Conservation (phyloP, 2,797 vertebrate species). For the Glyptemys insculpta region DNA sequence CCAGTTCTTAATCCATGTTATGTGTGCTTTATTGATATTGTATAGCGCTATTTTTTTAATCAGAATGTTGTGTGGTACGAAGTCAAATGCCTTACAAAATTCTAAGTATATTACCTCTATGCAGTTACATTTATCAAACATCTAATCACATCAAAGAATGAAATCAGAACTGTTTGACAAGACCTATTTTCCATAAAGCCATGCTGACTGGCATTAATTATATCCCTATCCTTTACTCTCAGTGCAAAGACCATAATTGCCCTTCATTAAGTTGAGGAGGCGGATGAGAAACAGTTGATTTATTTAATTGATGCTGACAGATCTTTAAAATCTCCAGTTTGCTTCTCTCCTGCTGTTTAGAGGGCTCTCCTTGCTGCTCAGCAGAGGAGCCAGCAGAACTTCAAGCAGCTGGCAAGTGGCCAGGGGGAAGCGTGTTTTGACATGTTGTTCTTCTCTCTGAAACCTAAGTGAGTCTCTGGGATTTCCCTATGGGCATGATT, state of each 20-base stretch:
- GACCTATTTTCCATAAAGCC: neutral
- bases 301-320: neutral
- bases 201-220: neutral
- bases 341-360: neutral
- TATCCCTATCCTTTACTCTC: neutral
- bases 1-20: neutral
- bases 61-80: neutral
- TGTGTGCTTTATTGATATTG: neutral
- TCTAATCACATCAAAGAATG: neutral
- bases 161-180: neutral
- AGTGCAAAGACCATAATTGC: neutral
- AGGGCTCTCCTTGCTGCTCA: neutral
- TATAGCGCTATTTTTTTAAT: neutral
- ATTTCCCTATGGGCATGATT: conserved; percentile 6
- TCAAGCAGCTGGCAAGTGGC: conserved; percentile 9
- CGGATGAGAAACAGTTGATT: neutral
- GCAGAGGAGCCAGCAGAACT: conserved; percentile 9
- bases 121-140: neutral
- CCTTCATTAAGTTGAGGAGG: neutral
- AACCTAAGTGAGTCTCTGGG: neutral
- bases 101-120: neutral
- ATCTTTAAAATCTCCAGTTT: neutral
- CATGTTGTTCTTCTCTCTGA: neutral
- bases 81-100: neutral
- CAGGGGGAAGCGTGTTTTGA: conserved; percentile 10